These are phyloP conservation scores for Melipona beecheii DNA, from an alignment of 2,888 invertebrate species.

Conservation along the genomic window DNA sequence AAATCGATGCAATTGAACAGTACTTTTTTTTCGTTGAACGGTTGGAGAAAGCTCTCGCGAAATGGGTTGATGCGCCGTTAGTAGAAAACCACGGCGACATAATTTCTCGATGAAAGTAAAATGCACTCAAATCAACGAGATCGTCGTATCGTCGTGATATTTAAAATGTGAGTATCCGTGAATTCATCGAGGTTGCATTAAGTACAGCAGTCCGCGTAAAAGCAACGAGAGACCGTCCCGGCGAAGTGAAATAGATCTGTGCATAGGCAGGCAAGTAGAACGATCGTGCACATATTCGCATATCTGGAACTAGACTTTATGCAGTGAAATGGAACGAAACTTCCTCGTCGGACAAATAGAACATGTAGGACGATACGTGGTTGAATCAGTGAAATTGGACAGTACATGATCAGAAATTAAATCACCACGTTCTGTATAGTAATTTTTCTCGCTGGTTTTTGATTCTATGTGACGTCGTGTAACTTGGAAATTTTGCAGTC, in stretches of 20 bases:
- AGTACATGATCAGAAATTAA: neutral
- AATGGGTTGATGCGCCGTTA: neutral
- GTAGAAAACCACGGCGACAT: neutral
- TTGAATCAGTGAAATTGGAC: neutral
- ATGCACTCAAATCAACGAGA: slow-evolving; percentile 21
- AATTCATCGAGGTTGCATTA: slow-evolving; percentile 17
- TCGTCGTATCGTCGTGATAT: neutral
- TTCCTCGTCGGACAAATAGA: neutral
- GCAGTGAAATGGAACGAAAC: neutral
- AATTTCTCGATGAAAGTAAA: slow-evolving; percentile 4
- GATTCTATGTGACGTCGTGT: no score
- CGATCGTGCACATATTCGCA: neutral
- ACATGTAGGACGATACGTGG: neutral
- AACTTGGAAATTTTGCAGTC: no score
- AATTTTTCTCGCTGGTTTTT: neutral
- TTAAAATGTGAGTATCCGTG: slow-evolving; percentile 6
- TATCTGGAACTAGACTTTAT: neutral
- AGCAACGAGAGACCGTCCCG: neutral
- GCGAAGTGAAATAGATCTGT: neutral
- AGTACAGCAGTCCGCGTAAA: neutral
- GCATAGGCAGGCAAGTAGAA: slow-evolving; percentile 13
- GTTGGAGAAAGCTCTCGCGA: neutral
- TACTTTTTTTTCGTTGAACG: neutral
- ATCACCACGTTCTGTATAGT: neutral
- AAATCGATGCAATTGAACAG: no score